These are phyloP conservation scores for Lethenteron reissneri DNA, from an alignment of 2,113 vertebrate genomes.

Conservation along the genomic window DNA sequence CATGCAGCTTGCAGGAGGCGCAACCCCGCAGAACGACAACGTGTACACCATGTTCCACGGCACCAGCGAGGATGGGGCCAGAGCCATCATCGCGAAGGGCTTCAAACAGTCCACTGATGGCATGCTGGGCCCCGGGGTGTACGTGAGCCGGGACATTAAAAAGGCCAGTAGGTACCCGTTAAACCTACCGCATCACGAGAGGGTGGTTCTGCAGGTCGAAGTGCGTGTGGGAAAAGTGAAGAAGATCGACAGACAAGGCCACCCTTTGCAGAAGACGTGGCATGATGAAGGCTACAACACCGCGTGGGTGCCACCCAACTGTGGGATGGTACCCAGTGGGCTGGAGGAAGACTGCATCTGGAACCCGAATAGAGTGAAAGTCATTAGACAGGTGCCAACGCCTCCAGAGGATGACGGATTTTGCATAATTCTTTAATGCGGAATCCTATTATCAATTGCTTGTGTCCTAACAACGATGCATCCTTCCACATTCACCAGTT, in stretches of 20 bases:
- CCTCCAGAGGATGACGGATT: no score
- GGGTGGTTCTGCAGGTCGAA: constrained; percentile 13
- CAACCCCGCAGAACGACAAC: no score
- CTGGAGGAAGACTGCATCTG: constrained; percentile 27
- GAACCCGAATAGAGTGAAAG: constrained; percentile 13
- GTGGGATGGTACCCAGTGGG: constrained; percentile 20
- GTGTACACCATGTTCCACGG: constrained; percentile 23
- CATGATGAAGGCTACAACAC: not conserved
- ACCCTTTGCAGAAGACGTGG: constrained; percentile 18
- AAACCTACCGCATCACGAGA: accelerated
- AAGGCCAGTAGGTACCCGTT: constrained; percentile 23
- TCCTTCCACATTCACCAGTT: no score
- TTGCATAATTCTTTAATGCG: no score
- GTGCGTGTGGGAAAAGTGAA: constrained; percentile 16
- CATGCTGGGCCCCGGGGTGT: constrained; percentile 24
- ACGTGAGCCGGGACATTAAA: constrained; percentile 20
- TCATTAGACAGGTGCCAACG: constrained; percentile 8
- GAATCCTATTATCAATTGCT: no score
- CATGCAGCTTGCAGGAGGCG: no score
- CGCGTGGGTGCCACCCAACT: constrained; percentile 14
- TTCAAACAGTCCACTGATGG: constrained; percentile 11
- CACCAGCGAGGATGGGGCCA: constrained; percentile 6
- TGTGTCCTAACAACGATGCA: no score
- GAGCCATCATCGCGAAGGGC: not conserved
- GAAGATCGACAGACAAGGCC: constrained; percentile 14